phyloP scores from a whole-genome alignment of 2,797 vertebrate species.

The Trichosurus vulpecula region DNA sequence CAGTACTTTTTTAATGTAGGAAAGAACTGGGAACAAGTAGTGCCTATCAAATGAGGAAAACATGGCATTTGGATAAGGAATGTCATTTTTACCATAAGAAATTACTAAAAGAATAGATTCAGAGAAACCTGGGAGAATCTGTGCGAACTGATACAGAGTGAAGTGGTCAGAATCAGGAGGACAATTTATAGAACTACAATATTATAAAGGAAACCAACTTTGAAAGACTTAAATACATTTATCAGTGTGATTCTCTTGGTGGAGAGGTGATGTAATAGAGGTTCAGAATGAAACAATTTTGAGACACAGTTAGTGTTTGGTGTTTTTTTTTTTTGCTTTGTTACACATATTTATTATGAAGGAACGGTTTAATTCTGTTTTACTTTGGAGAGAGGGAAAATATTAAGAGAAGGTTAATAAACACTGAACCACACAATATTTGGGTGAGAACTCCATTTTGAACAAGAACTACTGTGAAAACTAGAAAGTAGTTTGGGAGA shows the following conservation, averaged over 20 bases:
- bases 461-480: background rate
- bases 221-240: background rate
- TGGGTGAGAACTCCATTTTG: background rate
- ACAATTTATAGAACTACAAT: background rate
- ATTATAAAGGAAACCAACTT: background rate
- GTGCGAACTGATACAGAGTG: background rate
- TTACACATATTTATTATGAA: background rate
- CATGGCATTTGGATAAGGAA: background rate
- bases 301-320: background rate
- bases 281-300: background rate
- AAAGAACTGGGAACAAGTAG: background rate
- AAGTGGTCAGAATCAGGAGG: background rate
- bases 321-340: background rate
- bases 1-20: background rate
- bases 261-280: background rate
- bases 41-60: background rate
- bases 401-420: background rate
- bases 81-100: background rate
- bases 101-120: background rate
- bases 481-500: background rate
- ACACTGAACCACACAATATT: background rate
- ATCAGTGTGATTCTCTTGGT: background rate
- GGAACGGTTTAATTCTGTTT: background rate
- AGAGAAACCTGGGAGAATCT: background rate
- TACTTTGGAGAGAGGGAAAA: background rate